Conservation (phyloP, 2,797 vertebrate genomes). For the Hipposideros larvatus region DNA sequence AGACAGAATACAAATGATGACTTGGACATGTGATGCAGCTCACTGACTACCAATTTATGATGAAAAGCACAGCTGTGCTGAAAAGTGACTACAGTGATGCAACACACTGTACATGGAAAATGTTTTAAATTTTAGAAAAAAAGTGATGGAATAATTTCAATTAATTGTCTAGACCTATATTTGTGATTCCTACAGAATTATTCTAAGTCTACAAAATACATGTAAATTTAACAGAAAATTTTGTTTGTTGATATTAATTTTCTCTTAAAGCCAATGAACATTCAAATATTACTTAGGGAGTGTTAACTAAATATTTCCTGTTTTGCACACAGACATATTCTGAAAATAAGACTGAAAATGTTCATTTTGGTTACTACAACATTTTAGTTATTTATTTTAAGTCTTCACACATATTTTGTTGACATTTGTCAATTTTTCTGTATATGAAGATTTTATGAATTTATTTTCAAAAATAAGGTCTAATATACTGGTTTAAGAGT, state of each 20-base stretch:
- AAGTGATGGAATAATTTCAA: slow-evolving; percentile 41
- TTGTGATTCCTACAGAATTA: slow-evolving; percentile 54
- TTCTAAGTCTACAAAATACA: neutral
- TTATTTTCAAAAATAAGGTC: neutral
- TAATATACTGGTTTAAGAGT: neutral
- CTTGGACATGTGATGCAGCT: neutral
- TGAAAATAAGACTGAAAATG: slow-evolving; percentile 36
- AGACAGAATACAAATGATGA: slow-evolving; percentile 47
- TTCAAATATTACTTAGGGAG: neutral
- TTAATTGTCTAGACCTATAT: slow-evolving; percentile 47
- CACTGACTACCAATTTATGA: slow-evolving; percentile 34
- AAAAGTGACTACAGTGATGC: slow-evolving; percentile 19
- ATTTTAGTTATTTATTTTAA: slow-evolving; percentile 27
- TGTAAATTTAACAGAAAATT: slow-evolving; percentile 50
- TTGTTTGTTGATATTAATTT: slow-evolving; percentile 29
- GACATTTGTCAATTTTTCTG: neutral
- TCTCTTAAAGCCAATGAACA: neutral
- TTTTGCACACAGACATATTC: neutral
- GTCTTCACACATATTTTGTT: neutral
- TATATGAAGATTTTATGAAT: neutral
- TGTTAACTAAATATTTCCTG: neutral
- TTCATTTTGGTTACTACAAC: neutral
- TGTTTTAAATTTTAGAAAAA: slow-evolving; percentile 55
- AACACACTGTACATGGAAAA: neutral
- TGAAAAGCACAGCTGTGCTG: slow-evolving; percentile 49